Evolutionary conservation across 2,113 vertebrate genomes (phyloP), one percentile per base, ranked within the genome.

Genomic region (Tachysurus vachellii): DNA sequence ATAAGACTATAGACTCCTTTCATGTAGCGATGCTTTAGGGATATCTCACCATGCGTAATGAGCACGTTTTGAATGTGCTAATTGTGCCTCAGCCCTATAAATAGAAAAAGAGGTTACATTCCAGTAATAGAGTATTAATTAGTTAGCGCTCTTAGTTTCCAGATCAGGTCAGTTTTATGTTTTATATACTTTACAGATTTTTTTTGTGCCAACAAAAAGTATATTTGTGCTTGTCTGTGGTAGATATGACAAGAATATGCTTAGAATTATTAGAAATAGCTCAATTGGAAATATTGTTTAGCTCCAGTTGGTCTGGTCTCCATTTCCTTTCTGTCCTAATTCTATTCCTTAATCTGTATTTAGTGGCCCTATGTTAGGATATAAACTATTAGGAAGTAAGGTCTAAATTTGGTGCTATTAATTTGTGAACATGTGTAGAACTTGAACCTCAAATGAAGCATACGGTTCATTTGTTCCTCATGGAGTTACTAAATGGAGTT

Each of bases 71-170:
- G 80, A 80, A 77, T 89, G 80, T 85, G 89, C 88, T 82, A 86
- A 87, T 86, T 91, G 82, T 87, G 61, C 70, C 76, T 89, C 70
- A 31, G 90, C 90, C 89, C 93, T 93, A 76, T 36, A 93, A 94
- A 93, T 94, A 94, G 93, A 95, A 94, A 95, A 89, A 91, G 92
- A 94, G 94, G 94, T 94, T 94, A 94, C 91, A 92, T 91, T 94
- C 94, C 92, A 92, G 93, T 94, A 94, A 94, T 88, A 93, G 91
- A 93, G 88, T 81, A 89, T 91, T 94, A 94, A 95, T 95, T 94
- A 95, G 93, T 92, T 86, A 85, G 77, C 85, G 71, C 90, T 89
- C 86, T 88, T 87, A 87, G 77, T 91, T 92, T 91, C 88, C 82
- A 88, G 90, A 93, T 89, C 90, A 89, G 91, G 91, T 93, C 92